Percentiles rank a stretch among this genome's conserved stretches.
Conservation (phyloP, 2,888 invertebrate genomes). For the Aporophyla nigra region DNA sequence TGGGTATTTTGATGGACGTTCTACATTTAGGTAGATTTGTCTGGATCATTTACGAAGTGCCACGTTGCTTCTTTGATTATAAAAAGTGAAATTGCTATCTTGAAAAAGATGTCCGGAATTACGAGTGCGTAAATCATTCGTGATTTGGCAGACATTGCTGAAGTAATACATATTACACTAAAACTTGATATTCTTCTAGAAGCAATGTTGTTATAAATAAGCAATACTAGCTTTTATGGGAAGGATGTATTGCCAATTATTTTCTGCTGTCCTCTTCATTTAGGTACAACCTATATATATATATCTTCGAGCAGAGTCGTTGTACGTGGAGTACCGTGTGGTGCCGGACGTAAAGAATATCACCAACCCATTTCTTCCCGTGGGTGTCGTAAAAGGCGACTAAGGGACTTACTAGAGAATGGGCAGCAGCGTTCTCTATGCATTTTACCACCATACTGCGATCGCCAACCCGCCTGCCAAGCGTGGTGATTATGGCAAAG, state of each 20-base stretch:
- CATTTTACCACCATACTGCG: too few relatives aligned
- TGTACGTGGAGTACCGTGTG: too few relatives aligned
- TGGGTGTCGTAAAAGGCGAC: too few relatives aligned
- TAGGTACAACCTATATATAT: not conserved
- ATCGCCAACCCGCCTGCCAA: too few relatives aligned
- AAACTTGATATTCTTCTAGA: not conserved
- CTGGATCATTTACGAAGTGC: conserved; percentile 47
- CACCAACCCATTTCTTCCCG: too few relatives aligned
- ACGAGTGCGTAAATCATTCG: conserved; percentile 27
- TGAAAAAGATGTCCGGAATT: conserved; percentile 24
- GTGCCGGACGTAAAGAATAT: too few relatives aligned
- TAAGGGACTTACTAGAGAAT: too few relatives aligned
- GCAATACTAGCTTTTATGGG: not conserved
- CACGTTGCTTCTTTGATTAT: conserved; percentile 32
- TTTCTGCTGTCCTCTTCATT: not conserved
- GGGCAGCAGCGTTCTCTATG: too few relatives aligned
- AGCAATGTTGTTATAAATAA: conserved; percentile 5
- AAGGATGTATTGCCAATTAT: conserved; percentile 2
- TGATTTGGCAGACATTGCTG: conserved; percentile 29
- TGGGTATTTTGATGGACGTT: conserved; percentile 57
- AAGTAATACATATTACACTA: not conserved
- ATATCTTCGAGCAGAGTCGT: not conserved
- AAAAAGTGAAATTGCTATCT: conserved; percentile 44
- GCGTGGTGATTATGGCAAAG: too few relatives aligned
- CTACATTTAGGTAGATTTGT: conserved; percentile 54